Conservation (phyloP, 2,888 invertebrate genomes). For the Diplazon laetatorius region DNA sequence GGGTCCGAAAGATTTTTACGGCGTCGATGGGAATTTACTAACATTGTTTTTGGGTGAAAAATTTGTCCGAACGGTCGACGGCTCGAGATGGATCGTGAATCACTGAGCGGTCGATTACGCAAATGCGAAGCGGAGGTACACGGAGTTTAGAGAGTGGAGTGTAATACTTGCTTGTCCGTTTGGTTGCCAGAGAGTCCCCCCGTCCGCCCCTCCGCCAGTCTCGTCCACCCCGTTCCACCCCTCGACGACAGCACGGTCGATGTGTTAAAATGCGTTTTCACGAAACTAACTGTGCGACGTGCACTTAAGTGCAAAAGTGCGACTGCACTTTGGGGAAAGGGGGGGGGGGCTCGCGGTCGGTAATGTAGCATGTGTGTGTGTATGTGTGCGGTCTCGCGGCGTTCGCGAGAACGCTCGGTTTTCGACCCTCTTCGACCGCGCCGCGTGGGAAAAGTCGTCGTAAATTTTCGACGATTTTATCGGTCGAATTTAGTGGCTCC, state of each 20-base stretch:
- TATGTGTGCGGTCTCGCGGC: conserved; percentile 2
- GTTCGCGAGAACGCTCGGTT: conserved; percentile 32
- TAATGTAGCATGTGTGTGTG: background rate
- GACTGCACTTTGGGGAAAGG: conserved; percentile 56
- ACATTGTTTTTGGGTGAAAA: too few species aligned
- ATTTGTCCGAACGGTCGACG: background rate
- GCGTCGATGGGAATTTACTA: too few species aligned
- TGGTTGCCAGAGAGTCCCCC: conserved; percentile 10
- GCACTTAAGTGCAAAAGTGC: conserved; percentile 57
- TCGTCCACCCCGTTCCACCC: too few species aligned
- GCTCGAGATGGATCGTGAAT: background rate
- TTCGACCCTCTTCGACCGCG: background rate
- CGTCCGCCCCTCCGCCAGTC: too few species aligned
- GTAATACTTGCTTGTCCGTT: conserved; percentile 12
- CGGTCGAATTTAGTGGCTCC: conserved; percentile 74
- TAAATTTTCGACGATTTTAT: conserved; percentile 75
- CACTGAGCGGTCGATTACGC: background rate
- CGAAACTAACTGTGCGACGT: conserved; percentile 53
- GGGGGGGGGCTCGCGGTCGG: conserved; percentile 30
- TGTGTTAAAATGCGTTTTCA: conserved; percentile 44
- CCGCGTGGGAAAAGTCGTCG: conserved; percentile 31
- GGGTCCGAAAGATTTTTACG: too few species aligned
- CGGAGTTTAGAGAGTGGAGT: background rate
- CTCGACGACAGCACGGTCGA: conserved; percentile 15
- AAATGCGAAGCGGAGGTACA: background rate